Conservation (phyloP, 2,888 invertebrate genomes). For the Argyresthia albistria region DNA sequence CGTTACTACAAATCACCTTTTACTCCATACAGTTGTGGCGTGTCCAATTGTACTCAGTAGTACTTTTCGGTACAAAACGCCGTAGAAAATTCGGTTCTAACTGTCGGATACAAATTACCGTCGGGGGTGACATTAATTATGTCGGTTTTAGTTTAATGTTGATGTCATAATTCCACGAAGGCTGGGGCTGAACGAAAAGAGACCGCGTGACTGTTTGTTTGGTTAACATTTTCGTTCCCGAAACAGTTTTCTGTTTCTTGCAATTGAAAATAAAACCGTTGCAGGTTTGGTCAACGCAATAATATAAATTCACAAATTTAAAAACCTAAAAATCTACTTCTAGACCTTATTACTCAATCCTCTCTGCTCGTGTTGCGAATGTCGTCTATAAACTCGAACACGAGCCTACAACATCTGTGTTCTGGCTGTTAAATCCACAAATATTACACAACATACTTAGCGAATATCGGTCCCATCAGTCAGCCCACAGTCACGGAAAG, state of each 20-base stretch:
- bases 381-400: too few species aligned
- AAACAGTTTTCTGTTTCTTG: neutral
- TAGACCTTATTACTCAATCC: too few species aligned
- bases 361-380: too few species aligned
- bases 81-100: slow-evolving; percentile 5
- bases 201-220: slow-evolving; percentile 3
- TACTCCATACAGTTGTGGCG: slow-evolving; percentile 7
- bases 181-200: neutral
- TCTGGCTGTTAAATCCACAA: too few species aligned
- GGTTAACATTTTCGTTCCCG: neutral
- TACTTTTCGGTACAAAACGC: neutral
- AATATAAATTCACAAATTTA: too few species aligned
- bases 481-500: too few species aligned
- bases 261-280: neutral
- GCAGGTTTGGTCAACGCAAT: neutral
- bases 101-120: slow-evolving; percentile 18
- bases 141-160: slow-evolving; percentile 17
- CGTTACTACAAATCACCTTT: neutral
- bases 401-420: too few species aligned
- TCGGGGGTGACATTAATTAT: slow-evolving; percentile 17
- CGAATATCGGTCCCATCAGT: too few species aligned
- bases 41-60: neutral
- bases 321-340: too few species aligned
- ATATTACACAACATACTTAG: too few species aligned
- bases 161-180: slow-evolving; percentile 10